Evolutionary conservation across 2,888 invertebrate genomes (phyloP), one percentile per base, ranked within the genome.

Genomic region (Chelonus formosanus): DNA sequence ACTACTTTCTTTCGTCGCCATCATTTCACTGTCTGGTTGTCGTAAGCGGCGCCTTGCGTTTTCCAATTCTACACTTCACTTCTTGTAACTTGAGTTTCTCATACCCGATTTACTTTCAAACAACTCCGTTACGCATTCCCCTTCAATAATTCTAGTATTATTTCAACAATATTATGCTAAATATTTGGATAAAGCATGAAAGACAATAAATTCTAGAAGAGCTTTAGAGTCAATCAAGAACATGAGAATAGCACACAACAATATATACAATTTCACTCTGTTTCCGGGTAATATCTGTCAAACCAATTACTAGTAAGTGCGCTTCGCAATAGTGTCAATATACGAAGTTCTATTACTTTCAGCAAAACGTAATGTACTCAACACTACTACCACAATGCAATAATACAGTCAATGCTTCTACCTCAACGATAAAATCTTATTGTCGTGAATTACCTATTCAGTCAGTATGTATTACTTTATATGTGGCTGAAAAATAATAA

Each of bases 301-400:
- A 61, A 66, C 59, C 61, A 66, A 66, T 66, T 66, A 66, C 61
- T 55, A 57, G 61, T 66, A 61, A 66, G 66, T 66, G 61, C 66
- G 54, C 44, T 35, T 35, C 40, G 52, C 32, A 44, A 53, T 44
- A 40, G 8, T 34, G 61, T 61, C 52, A 44, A 43, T 61, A 34
- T 50, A 50, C 47, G 43, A 31, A 44, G 44, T 61, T 53, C 53
- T 52, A 61, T 61, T 61, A 44, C 61, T 36, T 36, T 40, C 48
- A 45, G 20, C 52, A 44, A 61, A 44, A 53, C 44, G 52, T 61
- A 61, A 53, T 61, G 53, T 44, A 61, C 61, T 53, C 44, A 43
- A n/a, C 40, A 43, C 40, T 31, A 61, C 52, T 60, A 52, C 43
- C 40, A 40, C 50, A 60, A 60, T 50, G 43, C 43, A 52, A 43